Evolutionary conservation across 2,888 invertebrate species (phyloP), one percentile per base, ranked within the genome.

Genomic region (Folsomia candida): DNA sequence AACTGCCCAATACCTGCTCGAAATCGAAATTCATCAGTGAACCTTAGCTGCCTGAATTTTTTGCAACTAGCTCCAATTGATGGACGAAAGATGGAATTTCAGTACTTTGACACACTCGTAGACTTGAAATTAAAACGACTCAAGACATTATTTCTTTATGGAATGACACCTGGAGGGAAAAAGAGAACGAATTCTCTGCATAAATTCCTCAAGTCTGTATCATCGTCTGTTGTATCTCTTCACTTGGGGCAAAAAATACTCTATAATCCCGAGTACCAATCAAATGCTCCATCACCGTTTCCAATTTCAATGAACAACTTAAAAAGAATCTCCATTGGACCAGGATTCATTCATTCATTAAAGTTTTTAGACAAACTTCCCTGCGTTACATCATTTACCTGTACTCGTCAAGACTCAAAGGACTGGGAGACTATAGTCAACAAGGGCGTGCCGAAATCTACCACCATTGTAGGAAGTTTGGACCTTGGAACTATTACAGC

Each of bases 171-270:
- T 14, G 63, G 63, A 25, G 63, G 63, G 14, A 29, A 29, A 22
- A 47, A 47, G 24, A 4, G 63, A 22, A 64, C 47, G 51, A 51
- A 22, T 24, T 6, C 24, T 47, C 22, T 64, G 6, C 28, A 64
- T 11, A 47, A 20, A 2, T 51, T 64, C 9, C 51, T 64, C 22
- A 47, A 24, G 11, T 51, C 63, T 22, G 51, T 64, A 9, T 64
- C 63, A 4, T 24, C 37, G 6, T 47, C 63, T 24, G 24, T 64
- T 3, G 51, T 22, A 4, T 47, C 51, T 18, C 37, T 64, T 20
- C 63, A 64, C 22, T 64, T 64, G 24, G 63, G 63, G 14, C 63
- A 64, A 25, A 18, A 51, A 25, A 64, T 64, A n/a, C 24, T 64
- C 4, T 37, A 37, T 29, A 2, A 37, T 51, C 63, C 63, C 2